Conservation (phyloP, 2,113 vertebrate genomes). For the Kryptolebias marmoratus region DNA sequence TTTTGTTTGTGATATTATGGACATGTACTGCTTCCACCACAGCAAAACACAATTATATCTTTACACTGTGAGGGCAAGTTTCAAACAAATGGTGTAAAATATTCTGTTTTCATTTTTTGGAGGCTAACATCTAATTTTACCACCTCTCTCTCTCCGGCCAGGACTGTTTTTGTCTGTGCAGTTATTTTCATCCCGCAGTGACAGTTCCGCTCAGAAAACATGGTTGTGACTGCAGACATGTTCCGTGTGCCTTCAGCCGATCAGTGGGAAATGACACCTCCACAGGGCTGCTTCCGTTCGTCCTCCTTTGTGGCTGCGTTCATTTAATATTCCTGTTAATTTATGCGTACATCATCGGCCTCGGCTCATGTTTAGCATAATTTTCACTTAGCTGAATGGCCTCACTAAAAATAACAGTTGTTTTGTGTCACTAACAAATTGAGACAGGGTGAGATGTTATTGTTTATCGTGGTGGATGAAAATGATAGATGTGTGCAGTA, state of each 20-base stretch:
- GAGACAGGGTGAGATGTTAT: too few species aligned
- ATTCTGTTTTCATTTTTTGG: background rate
- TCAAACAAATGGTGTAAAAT: background rate
- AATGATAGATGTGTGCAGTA: too few species aligned
- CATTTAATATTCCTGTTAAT: background rate
- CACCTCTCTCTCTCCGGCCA: background rate
- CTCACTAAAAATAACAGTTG: too few species aligned
- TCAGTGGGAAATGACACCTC: background rate
- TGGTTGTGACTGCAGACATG: background rate
- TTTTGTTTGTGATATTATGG: too few species aligned
- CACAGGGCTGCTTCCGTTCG: too few species aligned
- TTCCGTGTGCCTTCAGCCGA: background rate
- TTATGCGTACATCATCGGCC: too few species aligned
- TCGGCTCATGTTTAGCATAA: too few species aligned
- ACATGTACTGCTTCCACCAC: background rate
- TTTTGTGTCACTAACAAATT: too few species aligned
- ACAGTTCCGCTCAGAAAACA: too few species aligned
- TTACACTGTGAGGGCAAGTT: background rate
- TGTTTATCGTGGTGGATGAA: too few species aligned
- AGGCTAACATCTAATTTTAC: background rate
- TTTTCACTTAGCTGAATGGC: too few species aligned
- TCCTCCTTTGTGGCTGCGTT: too few species aligned
- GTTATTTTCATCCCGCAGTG: background rate
- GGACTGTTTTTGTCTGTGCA: background rate
- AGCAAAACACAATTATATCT: background rate